Percentiles rank a stretch among this genome's conserved stretches.
Evolutionary conservation across 2,797 vertebrate genomes (phyloP).

Genomic region (Natrix natrix): DNA sequence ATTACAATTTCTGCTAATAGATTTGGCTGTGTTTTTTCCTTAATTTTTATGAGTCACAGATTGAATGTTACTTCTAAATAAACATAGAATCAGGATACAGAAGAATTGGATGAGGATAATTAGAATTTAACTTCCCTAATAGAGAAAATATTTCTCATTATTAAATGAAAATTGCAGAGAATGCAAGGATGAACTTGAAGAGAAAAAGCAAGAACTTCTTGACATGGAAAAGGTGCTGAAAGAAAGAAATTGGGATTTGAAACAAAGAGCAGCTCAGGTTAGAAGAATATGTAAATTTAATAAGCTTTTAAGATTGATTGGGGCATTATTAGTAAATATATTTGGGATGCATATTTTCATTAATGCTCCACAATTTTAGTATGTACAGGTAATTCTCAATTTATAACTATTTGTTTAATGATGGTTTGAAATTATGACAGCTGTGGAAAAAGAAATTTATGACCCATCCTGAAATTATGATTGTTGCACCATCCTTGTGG

Average conservation of each 20-base stretch:
- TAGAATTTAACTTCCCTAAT: background rate
- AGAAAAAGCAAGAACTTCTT: constrained; percentile 86
- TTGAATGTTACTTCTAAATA: background rate
- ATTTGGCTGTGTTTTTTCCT: background rate
- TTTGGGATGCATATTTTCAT: background rate
- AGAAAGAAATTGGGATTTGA: constrained; percentile 92
- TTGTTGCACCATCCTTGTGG: background rate
- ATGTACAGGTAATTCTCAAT: background rate
- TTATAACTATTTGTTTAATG: background rate
- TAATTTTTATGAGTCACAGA: background rate
- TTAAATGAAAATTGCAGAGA: constrained; percentile 74
- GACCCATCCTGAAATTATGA: background rate
- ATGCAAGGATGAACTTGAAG: constrained; percentile 86
- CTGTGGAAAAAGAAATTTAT: background rate
- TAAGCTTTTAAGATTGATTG: background rate
- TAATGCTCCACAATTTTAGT: background rate
- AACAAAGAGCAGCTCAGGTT: constrained; percentile 91
- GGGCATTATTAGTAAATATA: background rate
- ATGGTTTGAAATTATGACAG: background rate
- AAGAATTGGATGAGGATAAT: background rate
- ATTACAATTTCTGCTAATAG: background rate
- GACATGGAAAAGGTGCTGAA: constrained; percentile 87
- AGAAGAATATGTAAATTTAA: constrained; percentile 7
- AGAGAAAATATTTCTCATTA: background rate
- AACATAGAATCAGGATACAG: background rate